Evolutionary conservation across 2,113 vertebrate species (phyloP), one percentile per base, ranked within the genome.

Genomic region (Pitta sordida): DNA sequence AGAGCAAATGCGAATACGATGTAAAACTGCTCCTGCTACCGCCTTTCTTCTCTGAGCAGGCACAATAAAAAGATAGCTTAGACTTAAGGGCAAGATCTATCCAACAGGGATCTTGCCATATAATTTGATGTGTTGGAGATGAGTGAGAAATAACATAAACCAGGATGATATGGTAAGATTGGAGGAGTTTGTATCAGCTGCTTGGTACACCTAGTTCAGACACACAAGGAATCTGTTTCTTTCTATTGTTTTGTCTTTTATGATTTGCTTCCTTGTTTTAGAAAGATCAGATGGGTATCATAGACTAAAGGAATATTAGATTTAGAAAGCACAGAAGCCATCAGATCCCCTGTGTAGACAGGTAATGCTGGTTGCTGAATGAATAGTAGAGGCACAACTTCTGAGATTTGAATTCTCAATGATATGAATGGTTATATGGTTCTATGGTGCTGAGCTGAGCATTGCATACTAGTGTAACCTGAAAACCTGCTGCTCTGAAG

Each of bases 351-450:
- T 4, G 3, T 20, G 15, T 6, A 55, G 43, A 71, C 46, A 27
- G 22, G 3, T 2, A 21, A 22, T 51, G 16, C 10, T 24, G 26
- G 29, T 13, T 74, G 32, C 34, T 71, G 48, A 78, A 70, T 0
- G 3, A 82, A 53, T 11, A 22, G 19, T 41, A 41, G 8, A 69
- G 36, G 14, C 15, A 52, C 3, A 51, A 8, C 26, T 83, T 20
- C 44, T 34, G 53, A 51, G 30, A 53, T 36, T 27, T 62, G 55
- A 43, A 27, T 30, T 46, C 4, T 58, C 34, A 4, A 26, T 32
- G 8, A n/a, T 29, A 62, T 74, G 26, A 65, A 24, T 0, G 1
- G 8, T 29, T 22, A 15, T 27, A 11, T 3, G 11, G 21, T 20
- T 65, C 73, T 41, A 8, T 17, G 44, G 11, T 48, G n/a, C 19